A percentile compares a stretch with the other conserved stretches of the same genome.
phyloP scores from a whole-genome alignment of 2,888 invertebrate species.

The Drosophila atripex region DNA sequence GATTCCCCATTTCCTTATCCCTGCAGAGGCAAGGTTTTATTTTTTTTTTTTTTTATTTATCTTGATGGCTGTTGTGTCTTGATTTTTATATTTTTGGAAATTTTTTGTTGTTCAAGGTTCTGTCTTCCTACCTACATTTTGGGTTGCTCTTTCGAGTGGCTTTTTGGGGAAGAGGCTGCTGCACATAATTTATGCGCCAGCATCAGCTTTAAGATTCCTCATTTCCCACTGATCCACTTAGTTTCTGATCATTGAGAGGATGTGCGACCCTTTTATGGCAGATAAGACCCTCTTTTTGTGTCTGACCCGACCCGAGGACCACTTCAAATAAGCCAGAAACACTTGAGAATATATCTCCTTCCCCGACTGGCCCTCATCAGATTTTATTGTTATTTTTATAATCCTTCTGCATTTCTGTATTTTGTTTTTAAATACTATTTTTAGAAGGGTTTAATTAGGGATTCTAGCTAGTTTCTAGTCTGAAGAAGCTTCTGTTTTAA shows the following conservation, averaged over 20 bases:
- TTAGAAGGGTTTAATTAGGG: not conserved
- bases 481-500: not conserved
- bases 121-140: slow-evolving; percentile 57
- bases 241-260: slow-evolving; percentile 23
- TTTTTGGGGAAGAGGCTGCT: slow-evolving; percentile 35
- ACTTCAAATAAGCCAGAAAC: slow-evolving; percentile 28
- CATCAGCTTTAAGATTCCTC: slow-evolving; percentile 20
- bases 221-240: slow-evolving; percentile 31
- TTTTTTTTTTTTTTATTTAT: slow-evolving; percentile 9
- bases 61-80: slow-evolving; percentile 14
- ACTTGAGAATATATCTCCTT: slow-evolving; percentile 20
- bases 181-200: slow-evolving; percentile 68
- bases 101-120: slow-evolving; percentile 47
- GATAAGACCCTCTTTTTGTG: slow-evolving; percentile 7
- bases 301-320: slow-evolving; percentile 1
- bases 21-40: slow-evolving; percentile 7
- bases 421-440: not conserved
- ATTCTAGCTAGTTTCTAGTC: not conserved
- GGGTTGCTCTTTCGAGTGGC: slow-evolving; percentile 7
- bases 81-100: not conserved
- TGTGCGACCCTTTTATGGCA: slow-evolving; percentile 21
- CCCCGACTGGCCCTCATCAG: slow-evolving; percentile 6
- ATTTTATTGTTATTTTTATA: slow-evolving; percentile 3
- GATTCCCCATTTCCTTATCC: slow-evolving; percentile 29
- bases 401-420: not conserved